phyloP scores from a whole-genome alignment of 1,140 invertebrate genomes.

The Drosophila yakuba region DNA sequence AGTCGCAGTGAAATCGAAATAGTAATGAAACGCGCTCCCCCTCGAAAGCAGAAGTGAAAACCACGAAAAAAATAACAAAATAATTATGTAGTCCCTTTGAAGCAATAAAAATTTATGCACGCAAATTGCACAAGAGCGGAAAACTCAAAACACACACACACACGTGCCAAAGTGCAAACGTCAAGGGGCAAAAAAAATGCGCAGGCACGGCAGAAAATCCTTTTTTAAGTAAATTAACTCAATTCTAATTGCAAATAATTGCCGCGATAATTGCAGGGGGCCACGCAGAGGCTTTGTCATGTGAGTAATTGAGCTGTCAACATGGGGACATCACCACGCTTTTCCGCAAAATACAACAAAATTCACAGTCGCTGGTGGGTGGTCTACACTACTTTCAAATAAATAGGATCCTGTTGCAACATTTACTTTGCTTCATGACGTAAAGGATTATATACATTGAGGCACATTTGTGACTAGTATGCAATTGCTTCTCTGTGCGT shows the following conservation, averaged over 20 bases:
- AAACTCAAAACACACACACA: constrained; percentile 8
- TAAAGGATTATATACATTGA: too few relatives aligned
- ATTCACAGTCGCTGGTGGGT: constrained; percentile 4
- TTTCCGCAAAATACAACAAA: not conserved
- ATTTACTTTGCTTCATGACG: too few relatives aligned
- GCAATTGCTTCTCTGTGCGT: too few relatives aligned
- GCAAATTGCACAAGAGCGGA: constrained; percentile 62
- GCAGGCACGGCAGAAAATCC: constrained; percentile 47
- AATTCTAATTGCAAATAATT: constrained; percentile 81
- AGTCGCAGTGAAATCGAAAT: constrained; percentile 75
- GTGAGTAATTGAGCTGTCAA: constrained; percentile 75
- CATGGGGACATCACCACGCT: constrained; percentile 30
- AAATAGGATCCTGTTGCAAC: not conserved
- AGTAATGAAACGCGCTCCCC: constrained; percentile 59
- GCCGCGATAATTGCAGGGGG: constrained; percentile 68
- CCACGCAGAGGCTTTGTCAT: constrained; percentile 63
- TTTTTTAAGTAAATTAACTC: constrained; percentile 67
- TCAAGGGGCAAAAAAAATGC: constrained; percentile 38
- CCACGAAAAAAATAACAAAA: constrained; percentile 35
- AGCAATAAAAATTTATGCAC: constrained; percentile 73
- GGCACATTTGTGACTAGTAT: too few relatives aligned
- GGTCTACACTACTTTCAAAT: constrained; percentile 5
- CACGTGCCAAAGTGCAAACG: constrained; percentile 57
- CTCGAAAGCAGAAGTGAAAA: constrained; percentile 26
- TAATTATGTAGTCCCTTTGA: constrained; percentile 58